These are phyloP conservation scores for Liodrosophila aerea DNA, from an alignment of 2,888 invertebrate genomes.

Conservation along the genomic window DNA sequence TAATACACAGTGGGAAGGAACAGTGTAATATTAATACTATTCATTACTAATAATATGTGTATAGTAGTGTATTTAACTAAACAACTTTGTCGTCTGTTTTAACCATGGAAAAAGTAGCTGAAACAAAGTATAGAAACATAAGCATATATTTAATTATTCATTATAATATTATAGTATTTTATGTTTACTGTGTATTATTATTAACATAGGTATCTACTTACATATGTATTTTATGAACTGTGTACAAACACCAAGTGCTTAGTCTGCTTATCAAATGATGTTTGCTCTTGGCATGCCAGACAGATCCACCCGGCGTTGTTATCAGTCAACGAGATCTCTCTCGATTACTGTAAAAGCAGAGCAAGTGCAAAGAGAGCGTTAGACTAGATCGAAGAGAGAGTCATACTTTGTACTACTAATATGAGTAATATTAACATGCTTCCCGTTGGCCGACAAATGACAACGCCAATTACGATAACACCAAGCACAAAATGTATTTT, in stretches of 20 bases:
- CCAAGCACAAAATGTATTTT: slow-evolving; percentile 34
- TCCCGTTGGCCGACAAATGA: slow-evolving; percentile 17
- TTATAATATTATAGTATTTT: too few species aligned
- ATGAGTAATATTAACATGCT: slow-evolving; percentile 13
- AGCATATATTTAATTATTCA: too few species aligned
- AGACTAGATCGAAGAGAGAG: slow-evolving; percentile 9
- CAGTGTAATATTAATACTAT: too few species aligned
- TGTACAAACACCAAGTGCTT: slow-evolving; percentile 7
- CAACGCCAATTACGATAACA: slow-evolving; percentile 41
- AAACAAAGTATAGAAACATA: too few species aligned
- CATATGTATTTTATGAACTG: too few species aligned
- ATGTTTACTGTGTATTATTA: too few species aligned
- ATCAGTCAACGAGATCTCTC: slow-evolving; percentile 57
- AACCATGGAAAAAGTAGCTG: too few species aligned
- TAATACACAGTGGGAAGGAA: too few species aligned
- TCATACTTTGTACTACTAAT: slow-evolving; percentile 2
- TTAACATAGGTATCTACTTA: too few species aligned
- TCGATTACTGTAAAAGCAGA: slow-evolving; percentile 20
- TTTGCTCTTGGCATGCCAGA: slow-evolving; percentile 17
- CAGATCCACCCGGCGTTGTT: slow-evolving; percentile 32
- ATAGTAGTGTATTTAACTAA: too few species aligned
- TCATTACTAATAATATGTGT: too few species aligned
- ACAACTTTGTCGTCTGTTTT: too few species aligned
- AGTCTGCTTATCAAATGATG: slow-evolving; percentile 3
- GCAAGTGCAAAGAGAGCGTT: not conserved